Conservation (phyloP, 2,113 vertebrate genomes). For the Speoplatyrhinus poulsoni region DNA sequence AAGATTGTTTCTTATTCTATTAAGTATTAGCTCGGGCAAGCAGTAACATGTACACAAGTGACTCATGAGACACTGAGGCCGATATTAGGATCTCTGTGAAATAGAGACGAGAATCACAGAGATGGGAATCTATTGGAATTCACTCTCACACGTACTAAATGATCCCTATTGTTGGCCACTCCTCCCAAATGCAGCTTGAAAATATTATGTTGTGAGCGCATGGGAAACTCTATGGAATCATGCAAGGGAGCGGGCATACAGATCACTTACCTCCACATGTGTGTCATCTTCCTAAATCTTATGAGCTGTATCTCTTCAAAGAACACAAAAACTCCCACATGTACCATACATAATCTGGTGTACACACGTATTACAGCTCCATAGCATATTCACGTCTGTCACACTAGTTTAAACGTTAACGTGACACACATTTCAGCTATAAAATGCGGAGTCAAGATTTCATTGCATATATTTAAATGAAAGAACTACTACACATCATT, state of each 20-base stretch:
- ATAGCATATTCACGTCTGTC: background rate
- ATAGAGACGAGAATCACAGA: slow-evolving; percentile 16
- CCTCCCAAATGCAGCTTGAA: slow-evolving; percentile 66
- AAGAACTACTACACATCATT: no score
- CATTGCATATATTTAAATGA: no score
- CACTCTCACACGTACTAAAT: slow-evolving; percentile 22
- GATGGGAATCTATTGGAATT: slow-evolving; percentile 31
- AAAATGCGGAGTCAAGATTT: no score
- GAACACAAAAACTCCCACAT: slow-evolving; percentile 8
- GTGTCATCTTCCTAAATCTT: background rate
- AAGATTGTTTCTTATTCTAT: background rate
- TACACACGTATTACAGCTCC: no score
- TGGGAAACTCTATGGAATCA: slow-evolving; percentile 57
- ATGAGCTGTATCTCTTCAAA: slow-evolving; percentile 16
- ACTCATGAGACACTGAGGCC: background rate
- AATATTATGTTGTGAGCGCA: slow-evolving; percentile 48
- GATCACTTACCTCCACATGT: slow-evolving; percentile 42
- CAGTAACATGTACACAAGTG: slow-evolving; percentile 1
- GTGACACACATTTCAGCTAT: no score
- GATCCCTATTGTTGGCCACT: slow-evolving; percentile 40
- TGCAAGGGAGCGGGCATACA: slow-evolving; percentile 30
- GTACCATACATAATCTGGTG: background rate
- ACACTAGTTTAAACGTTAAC: no score
- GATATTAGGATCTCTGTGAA: slow-evolving; percentile 3
- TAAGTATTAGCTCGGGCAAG: background rate